These are phyloP conservation scores for Aphidius ervi DNA, from an alignment of 1,140 invertebrate species.

Conservation along the genomic window DNA sequence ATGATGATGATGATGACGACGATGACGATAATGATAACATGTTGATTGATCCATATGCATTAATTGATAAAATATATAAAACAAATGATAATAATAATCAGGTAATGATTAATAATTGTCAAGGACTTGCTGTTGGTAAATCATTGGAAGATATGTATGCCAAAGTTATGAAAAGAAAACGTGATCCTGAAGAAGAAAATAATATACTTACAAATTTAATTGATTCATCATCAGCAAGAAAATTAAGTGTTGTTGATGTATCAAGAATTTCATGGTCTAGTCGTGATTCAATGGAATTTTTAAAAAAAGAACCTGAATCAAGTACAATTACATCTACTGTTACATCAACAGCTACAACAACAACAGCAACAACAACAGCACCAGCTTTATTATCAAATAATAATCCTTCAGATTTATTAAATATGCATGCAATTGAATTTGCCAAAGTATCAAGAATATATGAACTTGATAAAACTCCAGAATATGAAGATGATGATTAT, in stretches of 20 bases:
- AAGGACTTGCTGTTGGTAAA: slow-evolving; percentile 44
- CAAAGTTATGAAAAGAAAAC: slow-evolving; percentile 71
- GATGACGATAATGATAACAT: too few species aligned
- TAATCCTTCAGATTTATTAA: slow-evolving; percentile 18
- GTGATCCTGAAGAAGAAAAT: slow-evolving; percentile 35
- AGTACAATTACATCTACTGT: too few species aligned
- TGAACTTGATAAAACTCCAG: slow-evolving; percentile 29
- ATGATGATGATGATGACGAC: slow-evolving; percentile 26
- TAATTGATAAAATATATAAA: slow-evolving; percentile 45
- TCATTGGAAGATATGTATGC: slow-evolving; percentile 84
- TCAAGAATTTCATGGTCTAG: slow-evolving; percentile 49
- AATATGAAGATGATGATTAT: slow-evolving; percentile 44
- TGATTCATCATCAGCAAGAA: slow-evolving; percentile 35
- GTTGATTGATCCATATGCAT: slow-evolving; percentile 28
- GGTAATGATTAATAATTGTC: slow-evolving; percentile 22
- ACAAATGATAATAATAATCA: slow-evolving; percentile 34
- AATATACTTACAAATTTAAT: background rate
- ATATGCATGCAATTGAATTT: slow-evolving; percentile 24
- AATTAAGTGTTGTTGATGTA: slow-evolving; percentile 42
- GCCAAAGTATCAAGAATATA: slow-evolving; percentile 22
- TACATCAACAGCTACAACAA: too few species aligned
- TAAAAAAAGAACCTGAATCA: slow-evolving; percentile 37
- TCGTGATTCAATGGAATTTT: slow-evolving; percentile 52
- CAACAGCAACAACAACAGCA: too few species aligned
- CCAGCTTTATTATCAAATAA: background rate